Conservation (phyloP, 2,113 vertebrate genomes). For the Clinocottus analis region DNA sequence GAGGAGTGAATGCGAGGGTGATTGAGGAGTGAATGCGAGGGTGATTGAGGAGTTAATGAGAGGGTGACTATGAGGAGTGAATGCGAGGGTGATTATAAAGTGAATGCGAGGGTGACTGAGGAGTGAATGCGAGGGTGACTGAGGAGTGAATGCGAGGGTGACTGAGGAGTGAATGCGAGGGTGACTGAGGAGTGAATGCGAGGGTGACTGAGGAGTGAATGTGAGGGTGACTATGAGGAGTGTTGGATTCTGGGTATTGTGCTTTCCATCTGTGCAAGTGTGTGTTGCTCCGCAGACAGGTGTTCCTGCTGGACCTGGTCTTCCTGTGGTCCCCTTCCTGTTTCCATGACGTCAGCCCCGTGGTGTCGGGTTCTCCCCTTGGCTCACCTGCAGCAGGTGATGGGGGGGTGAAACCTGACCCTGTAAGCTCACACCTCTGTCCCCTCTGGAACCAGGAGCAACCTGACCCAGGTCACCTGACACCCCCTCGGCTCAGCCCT, state of each 20-base stretch:
- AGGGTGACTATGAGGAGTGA: no score
- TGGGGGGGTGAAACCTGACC: constrained; percentile 67
- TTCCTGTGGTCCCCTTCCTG: not conserved
- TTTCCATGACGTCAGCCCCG: not conserved
- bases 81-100: no score
- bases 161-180: no score
- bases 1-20: no score
- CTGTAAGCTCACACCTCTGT: constrained; percentile 70
- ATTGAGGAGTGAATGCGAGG: no score
- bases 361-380: constrained; percentile 32
- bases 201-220: no score
- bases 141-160: no score
- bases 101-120: no score
- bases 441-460: constrained; percentile 58
- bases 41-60: no score
- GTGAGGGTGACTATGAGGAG: no score
- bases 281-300: not conserved
- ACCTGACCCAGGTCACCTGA: constrained; percentile 65
- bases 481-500: constrained; percentile 20
- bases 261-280: not conserved
- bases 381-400: not conserved
- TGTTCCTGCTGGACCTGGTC: not conserved
- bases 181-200: no score
- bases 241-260: not conserved
- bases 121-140: no score